Percentiles rank a stretch among this genome's conserved stretches.
phyloP scores from a whole-genome alignment of 2,113 vertebrate species.

The Leptobrachium ailaonicum region DNA sequence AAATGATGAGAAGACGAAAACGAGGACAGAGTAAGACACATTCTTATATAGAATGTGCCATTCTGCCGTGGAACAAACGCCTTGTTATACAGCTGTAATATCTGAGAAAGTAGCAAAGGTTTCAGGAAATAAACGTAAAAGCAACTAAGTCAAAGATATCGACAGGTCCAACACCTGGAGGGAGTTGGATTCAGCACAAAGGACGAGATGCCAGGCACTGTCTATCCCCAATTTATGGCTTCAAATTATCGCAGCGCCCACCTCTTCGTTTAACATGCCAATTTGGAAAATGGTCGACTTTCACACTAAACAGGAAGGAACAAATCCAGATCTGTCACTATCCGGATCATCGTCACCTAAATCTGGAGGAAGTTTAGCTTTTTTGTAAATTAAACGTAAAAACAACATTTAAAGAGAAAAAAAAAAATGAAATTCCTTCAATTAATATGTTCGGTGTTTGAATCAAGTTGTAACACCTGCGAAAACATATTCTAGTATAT shows the following conservation, averaged over 20 bases:
- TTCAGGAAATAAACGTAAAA: too few species aligned
- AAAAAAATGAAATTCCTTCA: background rate
- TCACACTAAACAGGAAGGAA: background rate
- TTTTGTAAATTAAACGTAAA: background rate
- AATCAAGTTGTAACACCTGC: constrained; percentile 1
- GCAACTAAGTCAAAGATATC: too few species aligned
- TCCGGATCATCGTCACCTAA: background rate
- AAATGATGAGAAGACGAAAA: too few species aligned
- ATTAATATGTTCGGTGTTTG: background rate
- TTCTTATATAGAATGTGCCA: too few species aligned
- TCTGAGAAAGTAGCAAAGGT: too few species aligned
- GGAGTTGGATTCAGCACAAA: too few species aligned
- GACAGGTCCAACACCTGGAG: too few species aligned
- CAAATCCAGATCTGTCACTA: background rate
- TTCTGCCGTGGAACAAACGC: too few species aligned
- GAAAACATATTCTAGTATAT: background rate
- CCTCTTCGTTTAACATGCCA: background rate
- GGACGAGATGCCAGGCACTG: too few species aligned
- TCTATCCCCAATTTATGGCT: background rate
- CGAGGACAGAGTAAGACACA: too few species aligned
- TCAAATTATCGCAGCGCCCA: background rate
- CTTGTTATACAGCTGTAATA: too few species aligned
- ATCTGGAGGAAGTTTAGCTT: background rate
- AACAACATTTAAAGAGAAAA: background rate
- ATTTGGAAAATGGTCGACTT: background rate